Evolutionary conservation across 2,888 invertebrate species (phyloP).

Genomic region (Dusona sp.): DNA sequence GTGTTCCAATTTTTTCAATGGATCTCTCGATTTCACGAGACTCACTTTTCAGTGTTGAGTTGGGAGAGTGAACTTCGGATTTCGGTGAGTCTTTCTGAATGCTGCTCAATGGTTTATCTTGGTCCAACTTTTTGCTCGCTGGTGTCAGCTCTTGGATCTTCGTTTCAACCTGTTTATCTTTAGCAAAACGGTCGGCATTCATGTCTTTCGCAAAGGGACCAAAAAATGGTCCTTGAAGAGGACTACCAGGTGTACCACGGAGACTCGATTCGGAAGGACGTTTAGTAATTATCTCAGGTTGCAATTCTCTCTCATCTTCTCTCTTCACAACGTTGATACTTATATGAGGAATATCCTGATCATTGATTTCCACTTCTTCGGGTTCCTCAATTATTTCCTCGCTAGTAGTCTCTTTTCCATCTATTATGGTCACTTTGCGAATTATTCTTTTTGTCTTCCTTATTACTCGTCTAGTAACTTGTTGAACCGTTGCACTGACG

Average conservation of each 20-base stretch:
- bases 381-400: slow-evolving; percentile 95
- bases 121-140: slow-evolving; percentile 61
- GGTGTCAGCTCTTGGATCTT: slow-evolving; percentile 68
- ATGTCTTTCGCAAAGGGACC: slow-evolving; percentile 78
- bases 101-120: not conserved
- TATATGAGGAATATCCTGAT: slow-evolving; percentile 90
- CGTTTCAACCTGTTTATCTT: slow-evolving; percentile 14
- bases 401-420: slow-evolving; percentile 93
- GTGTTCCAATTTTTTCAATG: not conserved
- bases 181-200: slow-evolving; percentile 33
- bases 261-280: not conserved
- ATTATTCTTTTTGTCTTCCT: slow-evolving; percentile 91
- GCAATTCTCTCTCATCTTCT: slow-evolving; percentile 85
- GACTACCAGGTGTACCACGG: slow-evolving; percentile 66
- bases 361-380: slow-evolving; percentile 90
- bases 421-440: slow-evolving; percentile 90
- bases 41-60: slow-evolving; percentile 20
- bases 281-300: not conserved
- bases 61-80: not conserved
- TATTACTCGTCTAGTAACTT: slow-evolving; percentile 92
- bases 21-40: slow-evolving; percentile 27
- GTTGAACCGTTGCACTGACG: slow-evolving; percentile 92
- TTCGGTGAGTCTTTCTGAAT: not conserved
- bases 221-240: slow-evolving; percentile 77
- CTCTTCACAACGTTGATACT: slow-evolving; percentile 89